phyloP scores from a whole-genome alignment of 2,797 vertebrate genomes.

The Momotus momota region DNA sequence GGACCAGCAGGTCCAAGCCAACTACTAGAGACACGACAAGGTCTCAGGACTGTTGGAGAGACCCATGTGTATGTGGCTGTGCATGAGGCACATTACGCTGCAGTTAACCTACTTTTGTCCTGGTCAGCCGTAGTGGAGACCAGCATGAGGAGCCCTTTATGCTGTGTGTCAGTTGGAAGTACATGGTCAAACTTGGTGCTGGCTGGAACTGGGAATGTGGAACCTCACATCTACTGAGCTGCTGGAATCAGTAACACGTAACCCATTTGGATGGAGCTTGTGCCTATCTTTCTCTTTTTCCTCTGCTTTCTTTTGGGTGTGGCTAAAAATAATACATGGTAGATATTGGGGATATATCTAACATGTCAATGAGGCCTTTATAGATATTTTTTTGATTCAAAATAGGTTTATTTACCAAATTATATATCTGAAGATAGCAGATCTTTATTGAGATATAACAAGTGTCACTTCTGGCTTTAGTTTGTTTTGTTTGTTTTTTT shows the following conservation, averaged over 20 bases:
- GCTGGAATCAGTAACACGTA: accelerated
- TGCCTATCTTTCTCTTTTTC: neutral
- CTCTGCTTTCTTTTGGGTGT: neutral
- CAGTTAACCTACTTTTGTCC: neutral
- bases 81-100: accelerated
- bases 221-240: neutral
- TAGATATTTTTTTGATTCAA: neutral
- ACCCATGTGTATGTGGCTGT: neutral
- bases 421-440: neutral
- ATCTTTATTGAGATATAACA: neutral
- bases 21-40: accelerated
- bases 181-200: neutral
- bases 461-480: neutral
- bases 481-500: neutral
- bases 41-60: neutral
- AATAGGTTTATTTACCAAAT: neutral
- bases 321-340: neutral
- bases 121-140: neutral
- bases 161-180: neutral
- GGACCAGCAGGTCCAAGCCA: neutral
- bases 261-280: neutral
- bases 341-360: neutral
- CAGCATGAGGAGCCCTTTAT: neutral
- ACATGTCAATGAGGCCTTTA: neutral
- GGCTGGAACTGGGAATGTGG: neutral